phyloP scores from a whole-genome alignment of 2,797 vertebrate genomes.

The Lepus oiostolus region DNA sequence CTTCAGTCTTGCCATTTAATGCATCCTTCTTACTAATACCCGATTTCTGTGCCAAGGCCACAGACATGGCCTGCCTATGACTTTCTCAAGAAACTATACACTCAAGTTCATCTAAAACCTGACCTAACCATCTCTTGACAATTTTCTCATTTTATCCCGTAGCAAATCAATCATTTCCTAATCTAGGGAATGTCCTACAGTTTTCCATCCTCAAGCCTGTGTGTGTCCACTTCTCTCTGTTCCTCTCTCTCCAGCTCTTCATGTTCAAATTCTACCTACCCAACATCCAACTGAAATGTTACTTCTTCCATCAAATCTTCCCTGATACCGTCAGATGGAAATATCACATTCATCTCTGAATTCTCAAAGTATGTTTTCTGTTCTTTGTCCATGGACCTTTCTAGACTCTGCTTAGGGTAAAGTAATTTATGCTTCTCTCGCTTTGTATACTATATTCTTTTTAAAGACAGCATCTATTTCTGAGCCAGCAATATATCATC shows the following conservation, averaged over 20 bases:
- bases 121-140: not conserved
- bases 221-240: not conserved
- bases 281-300: not conserved
- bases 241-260: not conserved
- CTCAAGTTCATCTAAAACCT: not conserved
- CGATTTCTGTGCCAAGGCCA: not conserved
- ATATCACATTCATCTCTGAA: not conserved
- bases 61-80: not conserved
- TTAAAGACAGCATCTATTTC: constrained; percentile 5
- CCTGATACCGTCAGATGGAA: not conserved
- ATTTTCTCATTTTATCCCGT: not conserved
- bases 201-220: not conserved
- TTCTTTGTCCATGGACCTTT: not conserved
- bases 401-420: not conserved
- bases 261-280: not conserved
- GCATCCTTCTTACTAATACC: not conserved
- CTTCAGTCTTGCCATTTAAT: not conserved
- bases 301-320: not conserved
- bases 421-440: not conserved
- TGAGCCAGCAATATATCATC: not conserved
- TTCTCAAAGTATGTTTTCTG: not conserved
- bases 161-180: not conserved
- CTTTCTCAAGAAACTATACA: not conserved
- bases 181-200: not conserved
- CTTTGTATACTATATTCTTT: constrained; percentile 10